These are phyloP conservation scores for Drosophila antonietae DNA, from an alignment of 2,888 invertebrate species.

Conservation along the genomic window DNA sequence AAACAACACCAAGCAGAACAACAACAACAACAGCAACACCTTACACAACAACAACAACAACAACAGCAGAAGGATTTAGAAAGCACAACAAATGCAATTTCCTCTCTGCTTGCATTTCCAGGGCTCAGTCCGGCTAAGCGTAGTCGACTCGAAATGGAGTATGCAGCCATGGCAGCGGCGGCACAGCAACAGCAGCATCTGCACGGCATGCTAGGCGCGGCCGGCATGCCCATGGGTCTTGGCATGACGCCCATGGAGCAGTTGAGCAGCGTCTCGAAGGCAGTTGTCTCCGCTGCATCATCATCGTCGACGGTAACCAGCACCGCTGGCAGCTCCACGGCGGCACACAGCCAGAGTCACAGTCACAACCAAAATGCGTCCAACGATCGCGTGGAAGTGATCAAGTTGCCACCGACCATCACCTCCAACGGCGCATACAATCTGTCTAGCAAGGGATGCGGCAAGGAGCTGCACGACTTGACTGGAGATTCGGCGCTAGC, in stretches of 20 bases:
- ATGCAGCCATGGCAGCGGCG: conserved; percentile 84
- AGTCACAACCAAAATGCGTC: conserved; percentile 56
- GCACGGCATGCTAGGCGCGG: conserved; percentile 69
- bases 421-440: conserved; percentile 86
- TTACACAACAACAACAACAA: conserved; percentile 80
- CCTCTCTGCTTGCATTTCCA: conserved; percentile 86
- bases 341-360: conserved; percentile 32
- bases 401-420: conserved; percentile 90
- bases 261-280: conserved; percentile 57
- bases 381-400: conserved; percentile 91
- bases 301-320: conserved; percentile 46
- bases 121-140: conserved; percentile 85
- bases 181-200: conserved; percentile 81
- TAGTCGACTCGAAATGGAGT: conserved; percentile 85
- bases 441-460: conserved; percentile 81
- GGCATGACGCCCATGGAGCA: conserved; percentile 62
- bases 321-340: conserved; percentile 29
- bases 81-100: conserved; percentile 82
- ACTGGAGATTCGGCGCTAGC: conserved; percentile 75
- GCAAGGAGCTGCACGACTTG: conserved; percentile 82
- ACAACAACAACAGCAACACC: conserved; percentile 83
- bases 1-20: conserved; percentile 83
- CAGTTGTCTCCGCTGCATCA: conserved; percentile 30
- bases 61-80: conserved; percentile 79
- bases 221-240: conserved; percentile 61